These are phyloP conservation scores for Dolichopus griseipennis DNA, from an alignment of 2,888 invertebrate species.

Conservation along the genomic window DNA sequence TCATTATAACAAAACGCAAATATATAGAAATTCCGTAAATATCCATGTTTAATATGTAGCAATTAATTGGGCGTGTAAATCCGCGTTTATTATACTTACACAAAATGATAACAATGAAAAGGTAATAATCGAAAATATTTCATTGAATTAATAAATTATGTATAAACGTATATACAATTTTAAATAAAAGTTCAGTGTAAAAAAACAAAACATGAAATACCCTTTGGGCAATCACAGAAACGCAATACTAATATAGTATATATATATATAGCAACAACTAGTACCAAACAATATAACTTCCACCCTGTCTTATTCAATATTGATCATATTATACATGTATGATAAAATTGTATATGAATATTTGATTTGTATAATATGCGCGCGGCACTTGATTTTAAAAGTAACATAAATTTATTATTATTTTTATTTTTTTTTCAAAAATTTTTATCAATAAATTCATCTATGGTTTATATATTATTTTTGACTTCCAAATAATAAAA, in stretches of 20 bases:
- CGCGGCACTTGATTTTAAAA: not conserved
- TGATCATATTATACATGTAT: not conserved
- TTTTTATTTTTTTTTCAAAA: not conserved
- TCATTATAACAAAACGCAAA: too few species aligned
- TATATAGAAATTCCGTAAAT: too few species aligned
- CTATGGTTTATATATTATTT: not conserved
- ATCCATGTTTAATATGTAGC: not conserved
- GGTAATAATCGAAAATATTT: not conserved
- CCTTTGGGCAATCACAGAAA: not conserved
- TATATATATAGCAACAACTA: too few species aligned
- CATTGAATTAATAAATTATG: not conserved
- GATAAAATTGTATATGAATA: not conserved
- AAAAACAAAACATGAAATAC: not conserved
- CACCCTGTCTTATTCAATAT: not conserved
- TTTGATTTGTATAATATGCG: too few species aligned
- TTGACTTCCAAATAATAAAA: not conserved
- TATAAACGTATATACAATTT: not conserved
- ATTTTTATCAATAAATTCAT: not conserved
- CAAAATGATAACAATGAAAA: not conserved
- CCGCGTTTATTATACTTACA: not conserved
- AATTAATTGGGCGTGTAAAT: slow-evolving; percentile 1
- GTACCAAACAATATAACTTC: not conserved
- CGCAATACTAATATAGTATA: not conserved
- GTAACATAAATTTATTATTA: too few species aligned
- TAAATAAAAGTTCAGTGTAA: not conserved